These are phyloP conservation scores for Ochotona princeps DNA, from an alignment of 2,113 vertebrate species.

Conservation along the genomic window DNA sequence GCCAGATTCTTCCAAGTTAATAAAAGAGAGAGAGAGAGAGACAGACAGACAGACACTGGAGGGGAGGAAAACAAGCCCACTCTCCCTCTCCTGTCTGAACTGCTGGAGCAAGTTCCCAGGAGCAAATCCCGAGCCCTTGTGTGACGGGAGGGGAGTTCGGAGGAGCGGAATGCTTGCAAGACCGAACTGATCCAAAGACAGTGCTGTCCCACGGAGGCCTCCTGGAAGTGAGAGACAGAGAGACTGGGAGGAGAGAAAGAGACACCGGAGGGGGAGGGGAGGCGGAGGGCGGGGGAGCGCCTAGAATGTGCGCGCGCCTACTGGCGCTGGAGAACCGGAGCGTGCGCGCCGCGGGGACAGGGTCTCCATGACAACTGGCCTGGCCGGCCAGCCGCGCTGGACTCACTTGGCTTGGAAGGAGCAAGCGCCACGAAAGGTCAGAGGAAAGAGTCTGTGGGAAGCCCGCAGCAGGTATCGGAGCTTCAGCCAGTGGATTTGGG, in stretches of 20 bases:
- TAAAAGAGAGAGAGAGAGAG: constrained; percentile 30
- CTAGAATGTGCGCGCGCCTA: neutral
- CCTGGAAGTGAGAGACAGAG: constrained; percentile 79
- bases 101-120: constrained; percentile 73
- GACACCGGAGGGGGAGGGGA: neutral
- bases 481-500: constrained; percentile 74
- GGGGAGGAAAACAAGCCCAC: constrained; percentile 72
- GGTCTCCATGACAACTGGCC: constrained; percentile 88
- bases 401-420: constrained; percentile 84
- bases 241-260: neutral
- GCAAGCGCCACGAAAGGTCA: constrained; percentile 82
- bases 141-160: constrained; percentile 82
- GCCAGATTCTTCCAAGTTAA: constrained; percentile 62
- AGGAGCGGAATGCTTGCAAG: constrained; percentile 83
- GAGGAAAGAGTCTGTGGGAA: constrained; percentile 87
- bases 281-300: neutral
- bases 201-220: constrained; percentile 83
- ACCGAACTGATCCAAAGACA: constrained; percentile 84
- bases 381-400: constrained; percentile 76
- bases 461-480: constrained; percentile 85
- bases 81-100: constrained; percentile 58
- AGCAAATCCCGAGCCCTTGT: constrained; percentile 67
- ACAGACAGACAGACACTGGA: constrained; percentile 45
- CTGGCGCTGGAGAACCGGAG: neutral
- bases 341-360: constrained; percentile 58